phyloP scores from a whole-genome alignment of 2,797 vertebrate genomes.

The Pitangus sulphuratus region DNA sequence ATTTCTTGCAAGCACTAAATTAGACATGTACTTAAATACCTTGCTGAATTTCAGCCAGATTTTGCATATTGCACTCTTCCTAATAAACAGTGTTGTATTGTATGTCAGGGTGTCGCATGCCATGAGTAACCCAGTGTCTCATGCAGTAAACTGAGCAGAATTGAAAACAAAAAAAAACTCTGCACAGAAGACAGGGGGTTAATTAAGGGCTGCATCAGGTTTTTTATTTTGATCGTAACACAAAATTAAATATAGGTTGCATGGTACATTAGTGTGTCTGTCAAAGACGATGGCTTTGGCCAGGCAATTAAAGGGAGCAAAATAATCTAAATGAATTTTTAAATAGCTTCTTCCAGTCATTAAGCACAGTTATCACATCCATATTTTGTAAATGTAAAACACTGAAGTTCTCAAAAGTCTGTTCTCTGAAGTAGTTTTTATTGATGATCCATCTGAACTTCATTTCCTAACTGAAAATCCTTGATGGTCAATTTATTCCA shows the following conservation, averaged over 20 bases:
- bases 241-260: constrained; percentile 67
- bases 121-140: not conserved
- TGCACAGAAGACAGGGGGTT: constrained; percentile 13
- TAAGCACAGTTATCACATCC: constrained; percentile 67
- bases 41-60: not conserved
- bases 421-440: constrained; percentile 68
- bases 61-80: not conserved
- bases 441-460: constrained; percentile 79
- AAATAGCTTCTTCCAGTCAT: constrained; percentile 75
- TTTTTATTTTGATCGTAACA: constrained; percentile 56
- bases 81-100: not conserved
- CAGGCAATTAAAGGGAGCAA: constrained; percentile 69
- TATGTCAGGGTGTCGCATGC: not conserved
- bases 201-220: constrained; percentile 42
- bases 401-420: constrained; percentile 67
- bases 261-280: constrained; percentile 69
- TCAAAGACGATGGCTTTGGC: constrained; percentile 64
- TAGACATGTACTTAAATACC: not conserved
- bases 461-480: constrained; percentile 78
- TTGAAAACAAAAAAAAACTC: not conserved
- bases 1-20: constrained; percentile 30
- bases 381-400: constrained; percentile 75
- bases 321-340: constrained; percentile 76
- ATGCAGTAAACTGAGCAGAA: constrained; percentile 3
- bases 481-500: constrained; percentile 83